Base-by-base conservation (phyloP, 2,797 vertebrate genomes). In the Chromobotia macracanthus region DNA sequence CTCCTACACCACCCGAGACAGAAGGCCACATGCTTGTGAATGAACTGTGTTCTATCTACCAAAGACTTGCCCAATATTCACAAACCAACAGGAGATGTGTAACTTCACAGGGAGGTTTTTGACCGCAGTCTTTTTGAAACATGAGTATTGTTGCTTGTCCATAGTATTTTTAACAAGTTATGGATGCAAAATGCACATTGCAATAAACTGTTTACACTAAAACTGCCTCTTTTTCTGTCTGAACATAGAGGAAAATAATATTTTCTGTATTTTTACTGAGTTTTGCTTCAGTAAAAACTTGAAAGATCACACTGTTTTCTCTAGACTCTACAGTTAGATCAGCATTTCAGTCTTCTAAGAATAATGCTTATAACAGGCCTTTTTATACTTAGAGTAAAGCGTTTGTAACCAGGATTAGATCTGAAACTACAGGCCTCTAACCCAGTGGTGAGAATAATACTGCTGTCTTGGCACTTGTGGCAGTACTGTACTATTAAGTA, bases 181-280 rank as follows among this genome's bases (percentile, higher is more conserved):
- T 91, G 92, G 91, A 95, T 93, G 90, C 93, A 75, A 86, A 90
- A 91, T 94, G 92, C 93, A 94, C 93, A 94, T 88, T 90, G 93
- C 92, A 95, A 94, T 94, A 95, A 95, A 95, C 91, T 93, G 92
- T 95, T 95, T 95, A 94, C 92, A 93, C 89, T 81, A 82, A 80
- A 38, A 6, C n/a, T 16, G 0, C 41, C 83, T 66, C 25, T 84
- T 87, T 86, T 84, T 46, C 80, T 80, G 66, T 44, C 0, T 25
- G 41, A 9, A 13, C 2, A 44, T 48, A 35, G 15, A 63, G 18
- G 16, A 63, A 15, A 3, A 15, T 7, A 21, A 53, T 28, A 12
- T 53, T 1, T 55, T 64, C 41, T 44, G 3, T 12, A 19, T 25
- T 31, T 12, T 31, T 53, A 23, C n/a, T 38, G 19, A 25, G 19